These are phyloP conservation scores for Lacanobia wlatinum DNA, from an alignment of 2,888 invertebrate species.

Conservation along the genomic window DNA sequence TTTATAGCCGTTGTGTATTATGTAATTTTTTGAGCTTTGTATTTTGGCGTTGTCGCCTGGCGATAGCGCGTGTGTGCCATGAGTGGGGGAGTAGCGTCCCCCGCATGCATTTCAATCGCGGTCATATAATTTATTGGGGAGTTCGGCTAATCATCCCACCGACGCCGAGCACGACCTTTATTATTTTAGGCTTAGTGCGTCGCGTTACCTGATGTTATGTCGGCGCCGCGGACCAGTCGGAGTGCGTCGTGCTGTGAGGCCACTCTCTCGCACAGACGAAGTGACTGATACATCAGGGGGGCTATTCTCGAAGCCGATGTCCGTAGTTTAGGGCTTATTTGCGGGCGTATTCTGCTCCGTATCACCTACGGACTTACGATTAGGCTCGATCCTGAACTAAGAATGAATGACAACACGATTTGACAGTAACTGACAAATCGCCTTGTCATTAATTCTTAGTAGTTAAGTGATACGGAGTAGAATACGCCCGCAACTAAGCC, in stretches of 20 bases:
- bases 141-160: conserved; percentile 87
- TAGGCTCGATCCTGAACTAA: no score
- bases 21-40: conserved; percentile 83
- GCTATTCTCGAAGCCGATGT: no score
- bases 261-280: neutral
- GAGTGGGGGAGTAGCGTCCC: conserved; percentile 64
- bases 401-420: no score
- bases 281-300: neutral
- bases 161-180: conserved; percentile 85
- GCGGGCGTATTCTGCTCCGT: no score
- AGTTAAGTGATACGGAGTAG: no score
- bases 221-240: conserved; percentile 73
- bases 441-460: no score
- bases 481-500: no score
- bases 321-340: no score
- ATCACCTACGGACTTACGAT: no score
- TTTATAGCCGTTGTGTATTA: conserved; percentile 88
- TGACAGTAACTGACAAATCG: no score
- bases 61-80: conserved; percentile 85
- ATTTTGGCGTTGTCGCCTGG: conserved; percentile 81
- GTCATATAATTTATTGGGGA: conserved; percentile 85
- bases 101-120: conserved; percentile 82
- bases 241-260: neutral
- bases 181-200: conserved; percentile 83
- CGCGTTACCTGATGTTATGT: conserved; percentile 86